Conservation (phyloP, 2,888 invertebrate species). For the Dendrolimus pini region DNA sequence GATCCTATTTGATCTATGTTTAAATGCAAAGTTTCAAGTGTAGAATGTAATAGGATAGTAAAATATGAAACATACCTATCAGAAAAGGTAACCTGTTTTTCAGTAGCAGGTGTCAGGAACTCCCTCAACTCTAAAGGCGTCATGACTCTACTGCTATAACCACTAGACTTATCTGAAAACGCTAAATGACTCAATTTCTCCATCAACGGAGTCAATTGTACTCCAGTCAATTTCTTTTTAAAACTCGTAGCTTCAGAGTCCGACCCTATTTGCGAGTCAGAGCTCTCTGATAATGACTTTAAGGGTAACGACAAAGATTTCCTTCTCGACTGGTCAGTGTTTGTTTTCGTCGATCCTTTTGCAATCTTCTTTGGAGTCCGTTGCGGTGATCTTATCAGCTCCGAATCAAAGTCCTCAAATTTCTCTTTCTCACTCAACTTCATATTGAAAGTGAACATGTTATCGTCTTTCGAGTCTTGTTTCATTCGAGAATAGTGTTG, state of each 20-base stretch:
- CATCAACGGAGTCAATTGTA: conserved; percentile 88
- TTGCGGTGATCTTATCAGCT: conserved; percentile 56
- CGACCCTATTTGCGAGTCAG: conserved; percentile 46
- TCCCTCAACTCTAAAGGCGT: conserved; percentile 75
- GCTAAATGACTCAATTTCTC: conserved; percentile 86
- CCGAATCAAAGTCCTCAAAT: conserved; percentile 70
- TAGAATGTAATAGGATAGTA: neutral
- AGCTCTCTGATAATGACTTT: conserved; percentile 78
- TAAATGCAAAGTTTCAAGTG: no score
- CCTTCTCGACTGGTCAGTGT: conserved; percentile 57
- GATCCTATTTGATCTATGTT: no score
- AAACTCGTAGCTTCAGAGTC: conserved; percentile 53
- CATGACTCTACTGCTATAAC: conserved; percentile 81
- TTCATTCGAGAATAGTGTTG: conserved; percentile 78
- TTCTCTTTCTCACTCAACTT: conserved; percentile 56
- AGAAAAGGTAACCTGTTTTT: conserved; percentile 52
- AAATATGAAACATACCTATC: conserved; percentile 38
- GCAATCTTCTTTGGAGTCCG: conserved; percentile 57
- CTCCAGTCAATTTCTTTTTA: conserved; percentile 78
- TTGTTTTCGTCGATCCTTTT: conserved; percentile 45
- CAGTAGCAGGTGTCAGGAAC: conserved; percentile 54
- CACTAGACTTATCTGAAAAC: conserved; percentile 80
- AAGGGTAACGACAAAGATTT: conserved; percentile 83
- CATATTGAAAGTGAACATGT: conserved; percentile 57
- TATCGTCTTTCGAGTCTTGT: conserved; percentile 61